Percentiles rank a stretch among this genome's conserved stretches.
Conservation (phyloP, 2,888 invertebrate species). For the Eugnorisma glareosa region DNA sequence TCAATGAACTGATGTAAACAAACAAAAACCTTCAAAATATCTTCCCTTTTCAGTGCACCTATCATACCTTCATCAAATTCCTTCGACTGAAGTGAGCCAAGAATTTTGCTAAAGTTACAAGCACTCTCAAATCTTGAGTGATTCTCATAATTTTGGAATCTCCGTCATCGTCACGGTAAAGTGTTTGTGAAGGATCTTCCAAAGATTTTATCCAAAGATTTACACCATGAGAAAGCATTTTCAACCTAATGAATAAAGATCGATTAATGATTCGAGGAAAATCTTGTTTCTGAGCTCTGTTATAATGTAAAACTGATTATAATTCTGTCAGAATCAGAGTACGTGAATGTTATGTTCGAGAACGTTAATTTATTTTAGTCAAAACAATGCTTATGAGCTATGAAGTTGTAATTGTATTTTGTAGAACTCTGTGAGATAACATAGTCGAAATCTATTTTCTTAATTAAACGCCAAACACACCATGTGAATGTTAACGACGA, state of each 20-base stretch:
- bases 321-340: conserved; percentile 34
- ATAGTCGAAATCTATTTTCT: neutral
- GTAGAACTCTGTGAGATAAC: neutral
- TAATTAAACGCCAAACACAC: neutral
- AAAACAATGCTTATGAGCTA: conserved; percentile 16
- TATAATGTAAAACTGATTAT: conserved; percentile 39
- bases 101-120: conserved; percentile 51
- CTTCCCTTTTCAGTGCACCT: conserved; percentile 3
- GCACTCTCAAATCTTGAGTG: conserved; percentile 53
- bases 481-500: neutral
- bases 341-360: conserved; percentile 4
- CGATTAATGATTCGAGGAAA: conserved; percentile 46
- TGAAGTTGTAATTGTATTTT: conserved; percentile 28
- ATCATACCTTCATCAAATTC: conserved; percentile 38
- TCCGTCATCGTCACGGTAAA: conserved; percentile 53
- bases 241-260: conserved; percentile 45
- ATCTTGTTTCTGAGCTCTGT: conserved; percentile 4
- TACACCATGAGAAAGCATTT: conserved; percentile 54
- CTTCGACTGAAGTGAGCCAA: conserved; percentile 32
- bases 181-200: conserved; percentile 51
- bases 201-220: conserved; percentile 52
- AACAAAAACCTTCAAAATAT: neutral
- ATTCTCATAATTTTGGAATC: conserved; percentile 61
- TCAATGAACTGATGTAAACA: too few relatives aligned
- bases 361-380: conserved; percentile 27